Evolutionary conservation across 2,888 invertebrate genomes (phyloP), one percentile per base, ranked within the genome.

Genomic region (Ennomos erosarius): DNA sequence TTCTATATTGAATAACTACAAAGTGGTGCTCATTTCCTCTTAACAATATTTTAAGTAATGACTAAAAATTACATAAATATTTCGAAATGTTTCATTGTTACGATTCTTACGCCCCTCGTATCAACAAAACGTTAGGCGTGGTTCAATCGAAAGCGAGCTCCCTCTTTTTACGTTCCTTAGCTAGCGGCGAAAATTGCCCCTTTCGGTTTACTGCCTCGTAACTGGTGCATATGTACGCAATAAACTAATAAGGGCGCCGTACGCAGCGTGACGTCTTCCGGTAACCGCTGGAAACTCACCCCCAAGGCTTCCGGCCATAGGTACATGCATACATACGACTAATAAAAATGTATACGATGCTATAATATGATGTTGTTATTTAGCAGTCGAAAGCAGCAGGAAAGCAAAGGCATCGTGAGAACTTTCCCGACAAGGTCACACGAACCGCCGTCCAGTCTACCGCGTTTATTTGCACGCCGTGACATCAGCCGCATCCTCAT

Each of bases 211-310:
- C 74, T 78, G 78, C 76, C 78, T 76, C 73, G 79, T 85, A 84
- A 84, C 84, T 81, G 81, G 79, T 81, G 82, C 86, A 82, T 82
- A 82, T 82, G 80, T 83, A 79, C 74, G 78, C 82, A 84, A 82
- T 84, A 79, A 78, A 81, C 82, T 81, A 82, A 84, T 84, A 78
- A 81, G 78, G 76, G 75, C 74, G 79, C 75, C 71, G 73, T 74
- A 69, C 83, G 56, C 86, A 78, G 84, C 87, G 80, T 84, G 87
- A 84, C 81, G 83, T 85, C 87, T 88, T 87, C 87, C 88, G 85
- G 84, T 65, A 65, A 65, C 66, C 49, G 61, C 64, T 63, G 59
- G 59, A 61, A 59, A 57, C 61, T 60, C 58, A 16, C 63, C 59
- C 55, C 55, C 42, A 37, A 48, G 51, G 45, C 60, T 55, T 55